Evolutionary conservation across 2,888 invertebrate genomes (phyloP), one percentile per base, ranked within the genome.

Genomic region (Philhelius pedissequus): DNA sequence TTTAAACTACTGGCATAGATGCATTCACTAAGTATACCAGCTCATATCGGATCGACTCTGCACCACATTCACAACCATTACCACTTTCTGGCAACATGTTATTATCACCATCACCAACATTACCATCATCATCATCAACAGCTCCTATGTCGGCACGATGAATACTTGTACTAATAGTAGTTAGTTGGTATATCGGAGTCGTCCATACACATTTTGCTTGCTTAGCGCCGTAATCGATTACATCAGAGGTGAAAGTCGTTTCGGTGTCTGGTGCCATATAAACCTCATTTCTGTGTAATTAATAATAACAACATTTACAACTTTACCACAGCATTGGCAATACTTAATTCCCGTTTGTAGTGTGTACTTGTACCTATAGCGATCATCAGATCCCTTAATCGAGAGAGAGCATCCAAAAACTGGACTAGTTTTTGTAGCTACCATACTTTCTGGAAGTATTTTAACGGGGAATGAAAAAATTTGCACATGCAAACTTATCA

Each of bases 211-310:
- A 84, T 76, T 76, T 58, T 80, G 80, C 80, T 60, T 30, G 50
- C 27, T 20, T 11, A 15, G 30, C 52, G 11, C 79, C 75, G 84
- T 84, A 84, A 84, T 84, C 80, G 84, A 84, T 84, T 84, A 71
- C 84, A 84, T 84, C 84, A 84, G 80, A 84, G 84, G 84, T 84
- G 84, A 84, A 84, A 84, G 84, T 84, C 84, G 84, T 84, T 84
- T 84, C 84, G 84, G 84, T 84, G 75, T 84, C 84, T 84, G 75
- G 80, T 84, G 84, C 84, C 84, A 84, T 84, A 84, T 84, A 84
- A 84, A 84, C 84, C 84, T 80, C 76, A 68, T 84, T 84, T 84
- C 84, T 84, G 84, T 80, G 79, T 84, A 84, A 84, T 84, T 84
- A 84, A 80, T 80, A 84, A 80, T 60, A 83, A 74, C 69, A 74